Percentiles rank a stretch among this genome's conserved stretches.
Evolutionary conservation across 2,113 vertebrate genomes (phyloP).

Genomic region (Caranx melampygus): DNA sequence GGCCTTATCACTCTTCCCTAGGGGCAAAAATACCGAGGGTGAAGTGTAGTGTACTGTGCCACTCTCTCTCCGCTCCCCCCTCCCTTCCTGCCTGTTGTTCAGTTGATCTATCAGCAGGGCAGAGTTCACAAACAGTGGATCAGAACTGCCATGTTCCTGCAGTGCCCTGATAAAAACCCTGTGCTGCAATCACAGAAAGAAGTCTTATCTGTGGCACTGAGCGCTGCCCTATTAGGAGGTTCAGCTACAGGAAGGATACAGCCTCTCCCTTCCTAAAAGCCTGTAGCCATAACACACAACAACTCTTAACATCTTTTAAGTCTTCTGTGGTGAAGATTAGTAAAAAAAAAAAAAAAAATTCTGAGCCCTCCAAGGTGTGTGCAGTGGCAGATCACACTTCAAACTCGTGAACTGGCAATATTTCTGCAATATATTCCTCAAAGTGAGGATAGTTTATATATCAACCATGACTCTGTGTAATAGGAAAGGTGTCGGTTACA

Average conservation of each 20-base stretch:
- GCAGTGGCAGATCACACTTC: not conserved
- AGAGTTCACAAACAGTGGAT: conserved; percentile 64
- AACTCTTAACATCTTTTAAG: conserved; percentile 15
- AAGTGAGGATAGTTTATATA: not conserved
- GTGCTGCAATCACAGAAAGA: conserved; percentile 55
- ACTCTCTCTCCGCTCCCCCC: not conserved
- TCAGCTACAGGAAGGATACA: conserved; percentile 73
- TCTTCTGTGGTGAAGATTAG: conserved; percentile 4
- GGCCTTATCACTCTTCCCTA: conserved; percentile 55
- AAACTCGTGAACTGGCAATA: not conserved
- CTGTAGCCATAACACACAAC: conserved; percentile 61
- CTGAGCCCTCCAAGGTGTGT: not conserved
- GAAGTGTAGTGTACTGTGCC: conserved; percentile 25
- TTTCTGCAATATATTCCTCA: not conserved
- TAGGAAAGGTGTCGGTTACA: not conserved
- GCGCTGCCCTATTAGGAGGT: conserved; percentile 51
- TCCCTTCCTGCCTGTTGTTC: conserved; percentile 57
- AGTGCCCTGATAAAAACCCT: conserved; percentile 56
- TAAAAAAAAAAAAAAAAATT: not conserved
- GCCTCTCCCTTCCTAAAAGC: conserved; percentile 75
- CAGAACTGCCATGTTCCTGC: conserved; percentile 52
- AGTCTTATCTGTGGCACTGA: conserved; percentile 66
- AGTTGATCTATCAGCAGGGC: conserved; percentile 62
- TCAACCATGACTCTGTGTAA: not conserved
- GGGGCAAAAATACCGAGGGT: conserved; percentile 43